Evolutionary conservation across 2,113 vertebrate species (phyloP).

Genomic region (Cephalopterus ornatus): DNA sequence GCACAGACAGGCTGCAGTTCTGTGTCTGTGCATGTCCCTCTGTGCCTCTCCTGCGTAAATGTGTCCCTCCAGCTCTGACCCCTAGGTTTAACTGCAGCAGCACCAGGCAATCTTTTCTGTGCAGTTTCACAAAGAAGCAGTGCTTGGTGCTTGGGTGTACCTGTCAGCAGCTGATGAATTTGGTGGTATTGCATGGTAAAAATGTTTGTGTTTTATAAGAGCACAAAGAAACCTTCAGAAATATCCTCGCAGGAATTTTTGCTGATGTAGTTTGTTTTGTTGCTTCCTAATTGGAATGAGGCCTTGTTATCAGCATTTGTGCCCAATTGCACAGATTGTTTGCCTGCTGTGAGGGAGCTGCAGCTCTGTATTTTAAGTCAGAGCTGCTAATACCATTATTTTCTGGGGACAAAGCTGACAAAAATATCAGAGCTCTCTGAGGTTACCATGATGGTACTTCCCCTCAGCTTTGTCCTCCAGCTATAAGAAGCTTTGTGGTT

Average conservation of each 20-base stretch:
- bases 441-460: not conserved
- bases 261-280: conserved; percentile 32
- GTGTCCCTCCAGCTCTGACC: not conserved
- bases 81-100: not conserved
- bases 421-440: conserved; percentile 18
- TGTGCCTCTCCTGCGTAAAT: not conserved
- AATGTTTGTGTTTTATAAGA: not conserved
- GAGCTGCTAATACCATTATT: conserved; percentile 6
- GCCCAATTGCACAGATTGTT: conserved; percentile 37
- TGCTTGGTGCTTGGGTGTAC: not conserved
- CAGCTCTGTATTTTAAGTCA: not conserved
- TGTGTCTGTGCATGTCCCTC: not conserved
- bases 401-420: not conserved
- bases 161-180: not conserved
- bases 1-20: not conserved
- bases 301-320: conserved; percentile 44
- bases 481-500: conserved; percentile 5
- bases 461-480: not conserved
- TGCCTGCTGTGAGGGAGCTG: conserved; percentile 23
- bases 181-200: not conserved
- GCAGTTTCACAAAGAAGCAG: not conserved
- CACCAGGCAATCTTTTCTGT: not conserved
- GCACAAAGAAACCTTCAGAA: conserved; percentile 16
- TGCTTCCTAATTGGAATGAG: conserved; percentile 49
- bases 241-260: conserved; percentile 15